A percentile compares a stretch with the other conserved stretches of the same genome.
These are phyloP conservation scores for Olivierus martensii DNA, from an alignment of 1,140 invertebrate genomes.

Conservation along the genomic window DNA sequence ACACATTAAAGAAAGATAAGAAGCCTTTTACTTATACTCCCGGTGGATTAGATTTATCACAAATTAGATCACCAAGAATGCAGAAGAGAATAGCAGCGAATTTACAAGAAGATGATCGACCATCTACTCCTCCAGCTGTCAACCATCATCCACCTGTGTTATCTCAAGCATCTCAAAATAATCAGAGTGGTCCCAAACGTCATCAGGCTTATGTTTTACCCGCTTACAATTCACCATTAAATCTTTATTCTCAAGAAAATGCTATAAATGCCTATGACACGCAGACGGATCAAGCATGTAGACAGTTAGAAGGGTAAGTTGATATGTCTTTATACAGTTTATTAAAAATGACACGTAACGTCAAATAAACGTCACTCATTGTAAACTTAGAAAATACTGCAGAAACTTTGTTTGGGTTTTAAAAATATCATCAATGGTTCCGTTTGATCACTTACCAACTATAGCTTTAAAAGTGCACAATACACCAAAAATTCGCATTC, in stretches of 20 bases:
- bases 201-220: background rate
- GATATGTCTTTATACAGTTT: background rate
- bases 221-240: background rate
- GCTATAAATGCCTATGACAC: background rate
- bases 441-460: no score
- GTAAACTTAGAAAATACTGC: no score
- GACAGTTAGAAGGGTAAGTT: background rate
- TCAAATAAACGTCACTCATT: no score
- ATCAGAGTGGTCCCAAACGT: background rate
- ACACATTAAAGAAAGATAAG: slow-evolving; percentile 89
- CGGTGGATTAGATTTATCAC: slow-evolving; percentile 73
- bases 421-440: no score
- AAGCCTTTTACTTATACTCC: slow-evolving; percentile 87
- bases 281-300: background rate
- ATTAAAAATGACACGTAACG: no score
- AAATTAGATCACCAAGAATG: slow-evolving; percentile 79
- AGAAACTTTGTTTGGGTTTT: no score
- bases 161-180: background rate
- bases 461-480: no score
- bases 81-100: slow-evolving; percentile 49
- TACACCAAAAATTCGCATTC: no score
- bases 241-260: background rate
- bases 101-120: background rate
- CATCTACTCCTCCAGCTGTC: background rate
- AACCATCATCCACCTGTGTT: background rate